A percentile compares a stretch with the other conserved stretches of the same genome.
Conservation (phyloP, 1,140 invertebrate genomes). For the Asbolus verrucosus region DNA sequence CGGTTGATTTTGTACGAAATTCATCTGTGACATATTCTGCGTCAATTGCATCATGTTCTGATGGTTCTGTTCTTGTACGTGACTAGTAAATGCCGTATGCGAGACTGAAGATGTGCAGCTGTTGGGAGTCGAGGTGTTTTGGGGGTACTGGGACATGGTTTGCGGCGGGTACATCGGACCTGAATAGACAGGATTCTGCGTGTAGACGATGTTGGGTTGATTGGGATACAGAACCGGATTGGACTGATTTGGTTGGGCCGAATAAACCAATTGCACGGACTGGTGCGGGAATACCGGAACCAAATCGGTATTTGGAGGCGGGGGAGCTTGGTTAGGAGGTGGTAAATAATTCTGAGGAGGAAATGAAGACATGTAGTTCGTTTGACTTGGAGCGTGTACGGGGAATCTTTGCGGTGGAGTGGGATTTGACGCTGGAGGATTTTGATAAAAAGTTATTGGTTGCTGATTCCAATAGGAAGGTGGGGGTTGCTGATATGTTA, state of each 20-base stretch:
- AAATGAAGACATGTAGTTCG: constrained; percentile 17
- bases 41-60: constrained; percentile 53
- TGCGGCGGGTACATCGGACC: constrained; percentile 45
- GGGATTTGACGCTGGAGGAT: constrained; percentile 42
- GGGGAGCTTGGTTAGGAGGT: constrained; percentile 44
- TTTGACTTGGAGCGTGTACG: constrained; percentile 1
- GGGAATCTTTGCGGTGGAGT: constrained; percentile 41
- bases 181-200: constrained; percentile 52
- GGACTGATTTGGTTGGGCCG: constrained; percentile 49
- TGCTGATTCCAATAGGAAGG: constrained; percentile 56
- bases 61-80: constrained; percentile 24
- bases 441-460: constrained; percentile 56
- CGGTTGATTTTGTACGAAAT: constrained; percentile 20
- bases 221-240: constrained; percentile 57
- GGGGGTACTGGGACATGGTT: constrained; percentile 52
- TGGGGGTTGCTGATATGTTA: constrained; percentile 54
- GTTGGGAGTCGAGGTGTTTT: constrained; percentile 58
- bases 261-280: constrained; percentile 56
- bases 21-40: constrained; percentile 57
- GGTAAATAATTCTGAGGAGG: constrained; percentile 46
- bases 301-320: constrained; percentile 53
- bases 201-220: constrained; percentile 57
- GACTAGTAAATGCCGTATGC: background rate
- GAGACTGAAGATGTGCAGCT: constrained; percentile 46
- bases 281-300: constrained; percentile 59